Conservation (phyloP, 1,140 invertebrate species). For the Proctacanthus coquilletti region DNA sequence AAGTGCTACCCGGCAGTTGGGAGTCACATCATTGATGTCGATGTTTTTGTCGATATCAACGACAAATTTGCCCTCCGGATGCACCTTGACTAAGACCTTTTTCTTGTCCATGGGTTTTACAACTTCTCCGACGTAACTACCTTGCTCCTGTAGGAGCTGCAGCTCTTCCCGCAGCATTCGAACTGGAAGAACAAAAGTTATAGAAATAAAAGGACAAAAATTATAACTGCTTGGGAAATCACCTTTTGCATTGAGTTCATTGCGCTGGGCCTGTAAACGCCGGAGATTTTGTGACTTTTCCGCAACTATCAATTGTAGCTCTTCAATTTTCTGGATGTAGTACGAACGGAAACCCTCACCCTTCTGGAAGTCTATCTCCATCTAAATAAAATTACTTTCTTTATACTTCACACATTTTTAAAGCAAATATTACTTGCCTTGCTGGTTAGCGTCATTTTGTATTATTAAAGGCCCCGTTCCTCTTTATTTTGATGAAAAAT, state of each 20-base stretch:
- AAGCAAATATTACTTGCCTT: slow-evolving; percentile 2
- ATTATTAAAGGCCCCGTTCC: too few species aligned
- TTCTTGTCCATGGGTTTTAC: slow-evolving; percentile 99
- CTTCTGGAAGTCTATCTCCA: slow-evolving; percentile 66
- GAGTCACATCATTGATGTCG: slow-evolving; percentile 95
- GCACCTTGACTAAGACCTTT: slow-evolving; percentile 98
- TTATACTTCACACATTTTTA: not conserved
- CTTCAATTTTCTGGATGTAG: slow-evolving; percentile 95
- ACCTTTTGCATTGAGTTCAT: slow-evolving; percentile 99
- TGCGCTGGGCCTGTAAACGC: slow-evolving; percentile 93
- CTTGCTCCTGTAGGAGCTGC: slow-evolving; percentile 96
- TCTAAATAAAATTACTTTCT: slow-evolving; percentile 34
- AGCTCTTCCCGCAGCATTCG: slow-evolving; percentile 95
- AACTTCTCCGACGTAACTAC: slow-evolving; percentile 98
- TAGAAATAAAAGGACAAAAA: not conserved
- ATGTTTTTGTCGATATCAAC: slow-evolving; percentile 99
- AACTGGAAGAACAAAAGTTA: slow-evolving; percentile 45
- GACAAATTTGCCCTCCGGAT: slow-evolving; percentile 99
- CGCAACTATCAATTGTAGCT: slow-evolving; percentile 84
- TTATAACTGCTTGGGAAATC: slow-evolving; percentile 9
- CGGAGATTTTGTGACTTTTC: slow-evolving; percentile 97
- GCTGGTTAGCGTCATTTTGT: slow-evolving; percentile 3
- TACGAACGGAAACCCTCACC: slow-evolving; percentile 87
- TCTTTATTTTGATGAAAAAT: too few species aligned
- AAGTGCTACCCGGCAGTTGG: slow-evolving; percentile 93